These are phyloP conservation scores for Furcula furcula DNA, from an alignment of 2,888 invertebrate species.

Conservation along the genomic window DNA sequence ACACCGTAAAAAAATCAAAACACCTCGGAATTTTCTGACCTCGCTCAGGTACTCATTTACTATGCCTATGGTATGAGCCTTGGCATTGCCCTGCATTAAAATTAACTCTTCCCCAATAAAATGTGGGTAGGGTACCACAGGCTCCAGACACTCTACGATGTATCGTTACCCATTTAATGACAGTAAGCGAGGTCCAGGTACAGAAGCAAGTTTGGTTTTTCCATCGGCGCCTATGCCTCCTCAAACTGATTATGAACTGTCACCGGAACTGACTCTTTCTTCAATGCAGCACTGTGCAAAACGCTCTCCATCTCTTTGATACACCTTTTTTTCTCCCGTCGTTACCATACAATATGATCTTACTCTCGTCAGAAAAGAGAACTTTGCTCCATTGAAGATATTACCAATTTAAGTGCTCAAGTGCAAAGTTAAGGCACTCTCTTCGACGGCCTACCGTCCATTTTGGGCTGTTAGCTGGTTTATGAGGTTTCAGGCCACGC, in stretches of 20 bases:
- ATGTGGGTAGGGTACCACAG: no score
- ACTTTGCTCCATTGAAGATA: constrained; percentile 1
- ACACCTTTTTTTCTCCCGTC: constrained; percentile 14
- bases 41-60: no score
- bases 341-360: constrained; percentile 13
- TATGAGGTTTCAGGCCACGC: no score
- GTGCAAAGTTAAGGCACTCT: constrained; percentile 2
- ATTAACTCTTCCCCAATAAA: no score
- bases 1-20: no score
- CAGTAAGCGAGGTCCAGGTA: not conserved
- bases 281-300: constrained; percentile 11
- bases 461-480: no score
- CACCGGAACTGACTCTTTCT: constrained; percentile 6
- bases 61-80: no score
- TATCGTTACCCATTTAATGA: not conserved
- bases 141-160: constrained; percentile 3
- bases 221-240: constrained; percentile 4
- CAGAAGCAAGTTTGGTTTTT: constrained; percentile 2
- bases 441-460: no score
- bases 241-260: constrained; percentile 9
- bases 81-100: no score
- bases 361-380: constrained; percentile 13
- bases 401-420: constrained; percentile 2
- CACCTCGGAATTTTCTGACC: no score
- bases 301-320: constrained; percentile 12